These are phyloP conservation scores for Heteromormyrus szaboi DNA, from an alignment of 2,797 vertebrate species.

Conservation along the genomic window DNA sequence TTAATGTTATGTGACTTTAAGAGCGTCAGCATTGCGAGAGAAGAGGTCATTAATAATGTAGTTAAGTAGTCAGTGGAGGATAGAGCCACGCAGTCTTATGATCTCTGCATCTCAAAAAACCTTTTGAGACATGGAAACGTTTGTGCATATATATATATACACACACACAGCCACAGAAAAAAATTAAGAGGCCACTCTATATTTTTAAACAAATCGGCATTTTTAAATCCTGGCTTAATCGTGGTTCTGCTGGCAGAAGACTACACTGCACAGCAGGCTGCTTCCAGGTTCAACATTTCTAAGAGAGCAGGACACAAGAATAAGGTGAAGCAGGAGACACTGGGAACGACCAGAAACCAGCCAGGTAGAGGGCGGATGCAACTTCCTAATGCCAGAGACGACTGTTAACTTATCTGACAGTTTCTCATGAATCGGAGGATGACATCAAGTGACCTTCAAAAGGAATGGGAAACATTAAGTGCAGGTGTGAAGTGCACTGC, in stretches of 20 bases:
- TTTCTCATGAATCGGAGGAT: too few relatives aligned
- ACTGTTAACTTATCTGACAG: too few relatives aligned
- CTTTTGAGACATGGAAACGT: background rate
- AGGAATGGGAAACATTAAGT: background rate
- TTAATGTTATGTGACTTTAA: background rate
- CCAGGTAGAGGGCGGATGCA: background rate
- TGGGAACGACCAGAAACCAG: too few relatives aligned
- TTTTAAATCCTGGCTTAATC: background rate
- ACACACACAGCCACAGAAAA: background rate
- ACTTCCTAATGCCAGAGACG: too few relatives aligned
- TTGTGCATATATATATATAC: background rate
- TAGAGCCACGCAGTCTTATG: background rate
- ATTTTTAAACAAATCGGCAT: background rate
- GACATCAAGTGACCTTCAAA: background rate
- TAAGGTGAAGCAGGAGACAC: too few relatives aligned
- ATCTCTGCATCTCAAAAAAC: background rate
- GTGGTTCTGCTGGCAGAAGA: background rate
- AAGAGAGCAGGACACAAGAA: too few relatives aligned
- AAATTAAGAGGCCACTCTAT: background rate
- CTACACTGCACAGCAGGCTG: background rate
- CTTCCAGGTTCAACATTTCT: background rate
- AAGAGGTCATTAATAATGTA: background rate
- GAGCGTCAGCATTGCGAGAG: background rate
- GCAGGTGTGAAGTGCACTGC: background rate
- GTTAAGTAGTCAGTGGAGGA: background rate